Evolutionary conservation across 2,888 invertebrate species (phyloP), one percentile per base, ranked within the genome.

Genomic region (Aphelenchoides bicaudatus): DNA sequence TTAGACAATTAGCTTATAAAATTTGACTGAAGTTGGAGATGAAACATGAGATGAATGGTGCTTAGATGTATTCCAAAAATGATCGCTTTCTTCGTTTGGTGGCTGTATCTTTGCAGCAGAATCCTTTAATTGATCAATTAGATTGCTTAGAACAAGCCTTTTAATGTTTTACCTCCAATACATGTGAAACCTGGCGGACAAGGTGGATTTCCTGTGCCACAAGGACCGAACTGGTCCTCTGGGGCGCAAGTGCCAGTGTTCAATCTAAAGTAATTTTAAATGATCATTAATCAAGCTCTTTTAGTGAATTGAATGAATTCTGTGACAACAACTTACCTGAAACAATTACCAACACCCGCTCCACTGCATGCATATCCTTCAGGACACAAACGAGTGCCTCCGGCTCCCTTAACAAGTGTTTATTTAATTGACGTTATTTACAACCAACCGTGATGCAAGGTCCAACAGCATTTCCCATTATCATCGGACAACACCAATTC

Each of bases 401-500:
- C 39, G 13, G 34, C 31, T 21, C 64, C 64, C 1, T n/a, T n/a
- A n/a, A n/a, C n/a, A n/a, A n/a, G n/a, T n/a, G n/a, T n/a, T n/a
- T n/a, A n/a, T n/a, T n/a, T n/a, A n/a, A n/a, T n/a, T n/a, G n/a
- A n/a, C n/a, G n/a, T n/a, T n/a, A n/a, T n/a, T n/a, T n/a, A n/a
- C n/a, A n/a, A n/a, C n/a, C n/a, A n/a, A n/a, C n/a, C n/a, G 28
- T 48, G 31, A 65, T 59, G 46, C 61, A 59, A 21, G 64, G 64
- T 39, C 50, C 62, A 21, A 53, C 56, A 30, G 55, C 28, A 30
- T 23, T 62, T 27, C 61, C 27, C 28, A 38, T 47, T 10, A 51
- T 53, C 31, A 37, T 25, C 4, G 59, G 59, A 25, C 59, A 59
- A 53, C 73, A 73, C 59, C 70, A 71, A 53, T 59, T 61, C n/a